Base-by-base conservation (phyloP, 35 echinoderm and acorn worm species). In the Ophioderma brevispina region DNA sequence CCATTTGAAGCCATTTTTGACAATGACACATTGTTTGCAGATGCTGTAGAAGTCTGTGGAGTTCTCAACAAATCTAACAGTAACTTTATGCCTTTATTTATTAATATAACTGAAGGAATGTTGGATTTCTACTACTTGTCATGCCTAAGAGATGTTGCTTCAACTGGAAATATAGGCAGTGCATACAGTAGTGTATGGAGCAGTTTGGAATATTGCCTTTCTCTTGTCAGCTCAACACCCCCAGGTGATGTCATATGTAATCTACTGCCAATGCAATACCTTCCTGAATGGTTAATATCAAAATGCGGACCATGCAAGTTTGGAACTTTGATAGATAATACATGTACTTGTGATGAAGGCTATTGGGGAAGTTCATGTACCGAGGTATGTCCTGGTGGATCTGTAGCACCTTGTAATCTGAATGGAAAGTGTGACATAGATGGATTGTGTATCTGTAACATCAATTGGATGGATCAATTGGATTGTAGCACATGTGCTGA, bases 71-170 rank as follows among this genome's bases (percentile, higher is more conserved):
- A 39, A 14, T 50, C 31, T 36, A 42, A 40, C 32, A 64, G 33
- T 25, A 49, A 70, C 35, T 46, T 94, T 50, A 30, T 37, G 18
- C 55, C 56, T 32, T 35, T 87, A 33, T 97, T 92, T 40, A 28
- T n/a, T 55, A 84, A 84, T 23, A 8, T 92, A 5, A 87, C 78
- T 33, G 50, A 83, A 37, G 91, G 56, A 43, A 64, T 42, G 17
- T 23, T 92, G 34, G 88, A 87, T n/a, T 97, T 97, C 85, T 97
- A 86, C 80, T 91, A 84, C 76, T 49, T 97, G 84, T 86, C 91
- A 39, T 97, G 95, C 76, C 59, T 94, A 33, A 90, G 55, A 21
- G 56, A 87, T 41, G 89, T 87, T 76, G 78, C 88, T 18, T 77
- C 77, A 40, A 86, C 91, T 19, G 79, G 52, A 34, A 82, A 63